Evolutionary conservation across 2,888 invertebrate species (phyloP).

Genomic region (Zygothrica quintamaculata): DNA sequence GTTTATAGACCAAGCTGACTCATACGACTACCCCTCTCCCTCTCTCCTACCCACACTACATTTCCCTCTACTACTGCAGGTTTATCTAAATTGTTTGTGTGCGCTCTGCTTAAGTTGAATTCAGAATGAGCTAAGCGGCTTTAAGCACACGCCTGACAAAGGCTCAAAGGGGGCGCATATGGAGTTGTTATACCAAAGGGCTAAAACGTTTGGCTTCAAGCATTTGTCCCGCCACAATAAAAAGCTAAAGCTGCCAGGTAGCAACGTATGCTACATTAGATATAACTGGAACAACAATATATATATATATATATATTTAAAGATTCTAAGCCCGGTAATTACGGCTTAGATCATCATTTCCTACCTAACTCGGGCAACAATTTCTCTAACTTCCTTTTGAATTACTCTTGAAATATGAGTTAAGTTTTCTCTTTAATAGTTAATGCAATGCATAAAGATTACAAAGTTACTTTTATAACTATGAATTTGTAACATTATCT

Average conservation of each 20-base stretch:
- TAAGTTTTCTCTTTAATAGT: background rate
- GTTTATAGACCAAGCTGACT: constrained; percentile 49
- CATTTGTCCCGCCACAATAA: constrained; percentile 26
- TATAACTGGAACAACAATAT: too few relatives aligned
- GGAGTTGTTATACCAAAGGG: constrained; percentile 6
- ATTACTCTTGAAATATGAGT: too few relatives aligned
- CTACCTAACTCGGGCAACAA: constrained; percentile 1
- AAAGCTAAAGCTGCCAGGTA: constrained; percentile 10
- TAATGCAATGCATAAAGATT: too few relatives aligned
- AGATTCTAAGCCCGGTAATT: constrained; percentile 39
- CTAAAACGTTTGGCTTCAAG: constrained; percentile 42
- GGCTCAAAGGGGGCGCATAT: background rate
- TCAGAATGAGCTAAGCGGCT: constrained; percentile 72
- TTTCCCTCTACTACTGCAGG: background rate
- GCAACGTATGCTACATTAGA: too few relatives aligned
- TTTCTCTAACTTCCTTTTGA: too few relatives aligned
- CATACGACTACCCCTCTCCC: constrained; percentile 17
- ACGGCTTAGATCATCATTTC: constrained; percentile 28
- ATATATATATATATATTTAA: too few relatives aligned
- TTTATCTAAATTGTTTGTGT: constrained; percentile 59
- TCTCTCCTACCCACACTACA: background rate
- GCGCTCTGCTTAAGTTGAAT: constrained; percentile 59
- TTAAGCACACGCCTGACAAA: constrained; percentile 48
- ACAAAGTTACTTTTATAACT: too few relatives aligned
- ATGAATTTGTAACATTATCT: too few relatives aligned